A percentile compares a stretch with the other conserved stretches of the same genome.
Conservation (phyloP, 2,113 vertebrate species). For the Physeter macrocephalus region DNA sequence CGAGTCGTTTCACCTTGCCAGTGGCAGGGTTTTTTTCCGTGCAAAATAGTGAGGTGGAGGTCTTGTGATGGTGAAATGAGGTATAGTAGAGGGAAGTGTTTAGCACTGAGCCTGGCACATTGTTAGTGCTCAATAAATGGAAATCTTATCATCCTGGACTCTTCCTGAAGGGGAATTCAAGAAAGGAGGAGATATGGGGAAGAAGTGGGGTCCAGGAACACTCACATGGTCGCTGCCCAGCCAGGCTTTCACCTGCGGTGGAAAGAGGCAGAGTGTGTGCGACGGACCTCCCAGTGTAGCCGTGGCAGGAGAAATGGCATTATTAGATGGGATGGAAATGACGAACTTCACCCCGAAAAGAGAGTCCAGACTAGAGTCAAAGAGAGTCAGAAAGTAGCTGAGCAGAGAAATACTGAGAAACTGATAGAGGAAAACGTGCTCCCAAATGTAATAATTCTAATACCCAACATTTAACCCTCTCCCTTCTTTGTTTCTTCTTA, state of each 20-base stretch:
- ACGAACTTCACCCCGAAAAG: not conserved
- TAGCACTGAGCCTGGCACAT: not conserved
- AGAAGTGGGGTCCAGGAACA: not conserved
- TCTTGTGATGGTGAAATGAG: not conserved
- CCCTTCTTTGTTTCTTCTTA: not conserved
- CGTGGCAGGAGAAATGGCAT: not conserved
- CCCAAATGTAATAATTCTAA: not conserved
- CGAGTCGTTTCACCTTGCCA: not conserved
- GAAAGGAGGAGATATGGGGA: not conserved
- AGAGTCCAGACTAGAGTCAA: not conserved
- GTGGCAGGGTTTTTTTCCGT: not conserved
- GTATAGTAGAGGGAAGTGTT: not conserved
- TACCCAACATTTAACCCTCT: not conserved
- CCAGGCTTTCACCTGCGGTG: not conserved
- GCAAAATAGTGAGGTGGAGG: not conserved
- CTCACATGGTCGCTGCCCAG: not conserved
- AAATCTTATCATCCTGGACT: not conserved
- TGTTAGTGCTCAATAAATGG: not conserved
- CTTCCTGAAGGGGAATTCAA: not conserved
- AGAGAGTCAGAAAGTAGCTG: not conserved
- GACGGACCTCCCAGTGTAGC: not conserved
- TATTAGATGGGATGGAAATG: not conserved
- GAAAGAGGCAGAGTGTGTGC: not conserved
- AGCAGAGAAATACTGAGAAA: not conserved
- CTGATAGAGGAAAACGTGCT: not conserved